phyloP scores from a whole-genome alignment of 1,140 invertebrate species.

The Magallana gigas region DNA sequence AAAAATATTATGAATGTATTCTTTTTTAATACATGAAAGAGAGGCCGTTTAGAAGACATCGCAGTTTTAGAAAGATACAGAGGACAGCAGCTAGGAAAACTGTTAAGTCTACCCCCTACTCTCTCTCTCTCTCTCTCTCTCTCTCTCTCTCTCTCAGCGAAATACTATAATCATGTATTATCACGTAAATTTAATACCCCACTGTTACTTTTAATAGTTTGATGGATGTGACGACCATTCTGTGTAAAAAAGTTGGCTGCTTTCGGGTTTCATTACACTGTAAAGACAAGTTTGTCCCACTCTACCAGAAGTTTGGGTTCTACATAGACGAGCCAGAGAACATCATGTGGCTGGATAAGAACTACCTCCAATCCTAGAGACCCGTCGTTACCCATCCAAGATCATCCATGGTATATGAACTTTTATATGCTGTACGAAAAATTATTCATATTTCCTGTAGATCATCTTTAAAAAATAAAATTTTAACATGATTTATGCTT shows the following conservation, averaged over 20 bases:
- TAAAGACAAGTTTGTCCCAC: background rate
- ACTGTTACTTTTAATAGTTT: background rate
- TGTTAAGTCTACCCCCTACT: background rate
- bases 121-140: background rate
- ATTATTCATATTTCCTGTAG: too few relatives aligned
- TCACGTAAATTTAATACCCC: too few relatives aligned
- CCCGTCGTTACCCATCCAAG: too few relatives aligned
- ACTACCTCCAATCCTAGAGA: slow-evolving; percentile 4
- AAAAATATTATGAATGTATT: too few relatives aligned
- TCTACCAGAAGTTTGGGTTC: slow-evolving; percentile 25
- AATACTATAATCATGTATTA: too few relatives aligned
- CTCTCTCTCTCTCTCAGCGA: background rate
- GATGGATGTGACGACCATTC: slow-evolving; percentile 26
- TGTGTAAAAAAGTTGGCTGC: slow-evolving; percentile 14
- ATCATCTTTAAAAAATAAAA: too few relatives aligned
- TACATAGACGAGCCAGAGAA: slow-evolving; percentile 35
- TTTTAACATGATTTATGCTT: too few relatives aligned
- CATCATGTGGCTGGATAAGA: slow-evolving; percentile 40
- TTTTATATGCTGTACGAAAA: too few relatives aligned
- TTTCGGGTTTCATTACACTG: slow-evolving; percentile 39
- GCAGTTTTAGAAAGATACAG: slow-evolving; percentile 5
- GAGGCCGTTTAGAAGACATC: slow-evolving; percentile 31
- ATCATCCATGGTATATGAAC: too few relatives aligned
- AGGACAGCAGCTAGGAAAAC: slow-evolving; percentile 31
- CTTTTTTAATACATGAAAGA: background rate